Evolutionary conservation across 2,113 vertebrate genomes (phyloP), one percentile per base, ranked within the genome.

Genomic region (Ifrita kowaldi): DNA sequence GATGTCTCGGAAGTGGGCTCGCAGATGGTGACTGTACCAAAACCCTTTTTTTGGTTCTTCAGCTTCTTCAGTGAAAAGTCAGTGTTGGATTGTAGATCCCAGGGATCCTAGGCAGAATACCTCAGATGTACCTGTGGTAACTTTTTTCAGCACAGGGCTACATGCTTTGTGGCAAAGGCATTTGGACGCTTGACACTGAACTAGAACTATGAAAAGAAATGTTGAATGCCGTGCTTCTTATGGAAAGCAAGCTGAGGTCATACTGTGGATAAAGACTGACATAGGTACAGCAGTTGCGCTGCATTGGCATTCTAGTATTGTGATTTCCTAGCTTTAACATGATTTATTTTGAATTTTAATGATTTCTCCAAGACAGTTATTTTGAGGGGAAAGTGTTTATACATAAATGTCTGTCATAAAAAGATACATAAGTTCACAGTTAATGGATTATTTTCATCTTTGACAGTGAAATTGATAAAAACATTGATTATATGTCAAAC

Each of bases 391-490:
- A 41, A 70, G 10, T 90, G 23, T 70, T 39, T 93, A 3, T 81
- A 37, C 2, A 0, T 59, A 64, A 86, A 30, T 70, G 14, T 70
- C 11, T 95, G 24, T 92, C 49, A 81, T 21, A 53, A 63, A 44
- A 65, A 78, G 15, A 23, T 56, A 27, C 2, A 0, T 15, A 63
- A 46, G 33, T 37, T 80, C 55, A 64, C 27, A 47, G 24, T 83
- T 87, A 49, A 87, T 65, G 83, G 39, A 67, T 92, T 93, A 35
- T 95, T 97, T 98, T 97, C 84, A 94, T 80, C 92, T 93, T 98
- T 98, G 96, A 44, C 98, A 99, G 99, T 97, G 99, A 99, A 98
- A 99, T 99, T 89, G 99, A 99, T 97, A 99, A 99, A 98, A 99
- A 98, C 96, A 99, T 99, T 79, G 99, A 99, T 95, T 98, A 98